phyloP scores from a whole-genome alignment of 2,797 vertebrate species.

The Pseudochromis fuscus region DNA sequence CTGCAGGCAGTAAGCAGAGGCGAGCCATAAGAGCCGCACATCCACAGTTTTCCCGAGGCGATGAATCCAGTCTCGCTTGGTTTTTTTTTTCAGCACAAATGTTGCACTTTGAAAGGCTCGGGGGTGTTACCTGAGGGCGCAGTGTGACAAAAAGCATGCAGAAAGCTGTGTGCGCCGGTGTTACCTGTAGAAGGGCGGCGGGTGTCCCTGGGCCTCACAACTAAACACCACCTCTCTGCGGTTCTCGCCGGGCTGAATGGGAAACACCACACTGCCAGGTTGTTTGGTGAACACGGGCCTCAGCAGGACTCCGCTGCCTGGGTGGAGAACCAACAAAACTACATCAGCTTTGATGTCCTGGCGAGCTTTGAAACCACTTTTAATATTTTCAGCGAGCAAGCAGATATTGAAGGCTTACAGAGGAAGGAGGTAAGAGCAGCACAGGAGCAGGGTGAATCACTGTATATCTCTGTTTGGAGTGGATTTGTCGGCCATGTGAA shows the following conservation, averaged over 20 bases:
- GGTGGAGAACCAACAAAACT: slow-evolving; percentile 53
- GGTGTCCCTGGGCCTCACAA: slow-evolving; percentile 93
- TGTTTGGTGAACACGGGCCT: slow-evolving; percentile 93
- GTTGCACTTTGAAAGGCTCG: slow-evolving; percentile 33
- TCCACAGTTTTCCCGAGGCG: slow-evolving; percentile 30
- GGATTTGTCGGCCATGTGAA: slow-evolving; percentile 22
- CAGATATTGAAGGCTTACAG: slow-evolving; percentile 21
- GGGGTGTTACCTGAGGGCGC: slow-evolving; percentile 18
- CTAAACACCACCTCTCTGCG: slow-evolving; percentile 92
- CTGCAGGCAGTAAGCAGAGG: slow-evolving; percentile 40
- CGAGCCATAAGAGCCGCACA: slow-evolving; percentile 40
- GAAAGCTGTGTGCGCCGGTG: slow-evolving; percentile 32
- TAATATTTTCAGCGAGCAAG: slow-evolving; percentile 15
- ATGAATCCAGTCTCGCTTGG: slow-evolving; percentile 17
- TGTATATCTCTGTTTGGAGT: slow-evolving; percentile 32
- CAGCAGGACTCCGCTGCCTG: slow-evolving; percentile 88
- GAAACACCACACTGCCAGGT: slow-evolving; percentile 91
- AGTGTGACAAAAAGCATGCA: slow-evolving; percentile 7
- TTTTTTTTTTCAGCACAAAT: slow-evolving; percentile 18
- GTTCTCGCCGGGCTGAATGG: slow-evolving; percentile 88
- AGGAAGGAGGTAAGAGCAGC: neutral
- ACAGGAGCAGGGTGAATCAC: slow-evolving; percentile 20
- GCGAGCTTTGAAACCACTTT: slow-evolving; percentile 31
- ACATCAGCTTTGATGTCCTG: slow-evolving; percentile 56
- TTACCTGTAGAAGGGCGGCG: slow-evolving; percentile 91